These are phyloP conservation scores for Mus musculus DNA, from an alignment of 2,113 vertebrate genomes.

Conservation along the genomic window DNA sequence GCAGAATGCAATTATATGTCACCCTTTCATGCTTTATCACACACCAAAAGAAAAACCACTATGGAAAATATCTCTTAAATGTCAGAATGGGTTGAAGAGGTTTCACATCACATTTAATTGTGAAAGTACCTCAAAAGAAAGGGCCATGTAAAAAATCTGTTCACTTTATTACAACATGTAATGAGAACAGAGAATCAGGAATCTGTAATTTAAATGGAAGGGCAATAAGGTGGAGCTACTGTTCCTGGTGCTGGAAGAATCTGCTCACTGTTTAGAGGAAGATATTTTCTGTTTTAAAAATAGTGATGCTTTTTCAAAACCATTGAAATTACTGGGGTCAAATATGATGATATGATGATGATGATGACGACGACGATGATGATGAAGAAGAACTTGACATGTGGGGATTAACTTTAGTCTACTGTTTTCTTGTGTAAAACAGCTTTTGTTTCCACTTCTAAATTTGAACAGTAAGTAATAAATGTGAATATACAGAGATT, in stretches of 20 bases:
- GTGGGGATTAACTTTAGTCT: conserved; percentile 24
- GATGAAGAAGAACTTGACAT: neutral
- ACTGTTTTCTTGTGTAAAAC: conserved; percentile 39
- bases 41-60: neutral
- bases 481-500: conserved; percentile 65
- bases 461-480: conserved; percentile 66
- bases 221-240: neutral
- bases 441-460: conserved; percentile 57
- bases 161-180: conserved; percentile 35
- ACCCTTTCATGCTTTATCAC: conserved; percentile 2
- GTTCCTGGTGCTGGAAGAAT: neutral
- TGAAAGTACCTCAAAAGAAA: neutral
- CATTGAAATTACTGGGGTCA: conserved; percentile 16
- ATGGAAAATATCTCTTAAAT: conserved; percentile 13
- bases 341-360: neutral
- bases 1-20: conserved; percentile 1
- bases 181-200: neutral
- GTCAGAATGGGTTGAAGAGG: neutral
- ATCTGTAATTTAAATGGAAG: conserved; percentile 1
- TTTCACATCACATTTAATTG: conserved; percentile 47
- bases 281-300: conserved; percentile 43
- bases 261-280: neutral
- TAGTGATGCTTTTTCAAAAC: conserved; percentile 28
- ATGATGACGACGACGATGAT: neutral
- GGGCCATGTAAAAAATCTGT: conserved; percentile 8